phyloP scores from a whole-genome alignment of 2,113 vertebrate species.

The Burhinus oedicnemus region DNA sequence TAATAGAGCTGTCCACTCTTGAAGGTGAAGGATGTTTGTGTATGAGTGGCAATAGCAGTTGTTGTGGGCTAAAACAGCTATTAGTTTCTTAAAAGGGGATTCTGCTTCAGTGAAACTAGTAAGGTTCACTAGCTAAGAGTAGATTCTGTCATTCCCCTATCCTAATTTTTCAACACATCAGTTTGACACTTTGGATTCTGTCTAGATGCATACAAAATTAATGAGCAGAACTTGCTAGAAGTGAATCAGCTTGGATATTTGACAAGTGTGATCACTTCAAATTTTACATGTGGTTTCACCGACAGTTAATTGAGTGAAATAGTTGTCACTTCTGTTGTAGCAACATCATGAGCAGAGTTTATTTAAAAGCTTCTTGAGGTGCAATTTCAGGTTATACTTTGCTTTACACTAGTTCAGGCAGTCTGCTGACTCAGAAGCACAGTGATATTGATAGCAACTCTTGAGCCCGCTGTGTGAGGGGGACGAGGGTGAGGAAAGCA shows the following conservation, averaged over 20 bases:
- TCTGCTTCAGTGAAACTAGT: background rate
- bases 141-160: background rate
- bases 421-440: background rate
- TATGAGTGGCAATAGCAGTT: background rate
- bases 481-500: background rate
- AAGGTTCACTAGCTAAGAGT: background rate
- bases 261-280: background rate
- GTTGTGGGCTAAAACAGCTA: background rate
- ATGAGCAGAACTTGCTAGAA: background rate
- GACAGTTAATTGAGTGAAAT: background rate
- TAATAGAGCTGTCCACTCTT: background rate
- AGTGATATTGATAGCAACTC: background rate
- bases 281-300: background rate
- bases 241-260: background rate
- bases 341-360: fast-evolving
- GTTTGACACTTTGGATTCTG: background rate
- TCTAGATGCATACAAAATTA: background rate
- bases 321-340: background rate
- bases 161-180: background rate
- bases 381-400: background rate
- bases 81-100: background rate
- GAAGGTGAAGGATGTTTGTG: background rate
- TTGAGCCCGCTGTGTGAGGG: background rate
- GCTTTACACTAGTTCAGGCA: background rate
- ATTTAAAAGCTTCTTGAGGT: background rate